These are phyloP conservation scores for Heliothis subflexa DNA, from an alignment of 1,140 invertebrate genomes.

Conservation along the genomic window DNA sequence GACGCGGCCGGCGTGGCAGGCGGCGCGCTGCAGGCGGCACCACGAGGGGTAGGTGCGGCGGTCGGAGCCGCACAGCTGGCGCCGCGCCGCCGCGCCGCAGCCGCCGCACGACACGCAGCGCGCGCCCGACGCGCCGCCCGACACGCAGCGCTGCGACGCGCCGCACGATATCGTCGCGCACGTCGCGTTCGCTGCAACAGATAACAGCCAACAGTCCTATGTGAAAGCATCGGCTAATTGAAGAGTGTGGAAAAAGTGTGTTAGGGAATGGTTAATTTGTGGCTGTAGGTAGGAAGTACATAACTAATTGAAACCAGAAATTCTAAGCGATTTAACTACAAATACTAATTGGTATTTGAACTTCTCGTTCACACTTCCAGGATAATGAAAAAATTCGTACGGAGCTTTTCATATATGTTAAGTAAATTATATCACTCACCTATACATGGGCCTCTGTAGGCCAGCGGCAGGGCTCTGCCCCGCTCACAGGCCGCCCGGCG, in stretches of 20 bases:
- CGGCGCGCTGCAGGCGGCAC: conserved; percentile 94
- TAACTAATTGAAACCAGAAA: no score
- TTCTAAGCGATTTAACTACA: no score
- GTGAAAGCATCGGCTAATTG: no score
- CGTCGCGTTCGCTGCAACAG: conserved; percentile 89
- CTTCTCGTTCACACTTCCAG: no score
- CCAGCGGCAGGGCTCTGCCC: conserved; percentile 93
- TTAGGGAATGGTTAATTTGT: no score
- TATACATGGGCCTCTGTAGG: conserved; percentile 94
- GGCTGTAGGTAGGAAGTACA: no score
- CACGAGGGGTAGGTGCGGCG: conserved; percentile 94
- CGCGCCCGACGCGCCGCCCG: conserved; percentile 89
- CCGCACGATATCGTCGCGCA: conserved; percentile 92
- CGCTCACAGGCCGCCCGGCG: conserved; percentile 93
- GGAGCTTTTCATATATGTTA: no score
- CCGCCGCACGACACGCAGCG: conserved; percentile 94
- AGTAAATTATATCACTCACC: conserved; percentile 54
- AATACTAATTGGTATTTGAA: no score
- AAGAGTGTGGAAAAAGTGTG: background rate
- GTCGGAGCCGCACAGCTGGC: conserved; percentile 92
- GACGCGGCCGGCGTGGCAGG: conserved; percentile 92
- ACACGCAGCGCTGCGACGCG: conserved; percentile 91
- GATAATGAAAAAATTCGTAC: no score
- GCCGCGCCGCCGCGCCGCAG: conserved; percentile 87
- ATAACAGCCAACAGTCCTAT: no score